phyloP scores from a whole-genome alignment of 2,888 invertebrate genomes.

The Parascotia fuliginaria region DNA sequence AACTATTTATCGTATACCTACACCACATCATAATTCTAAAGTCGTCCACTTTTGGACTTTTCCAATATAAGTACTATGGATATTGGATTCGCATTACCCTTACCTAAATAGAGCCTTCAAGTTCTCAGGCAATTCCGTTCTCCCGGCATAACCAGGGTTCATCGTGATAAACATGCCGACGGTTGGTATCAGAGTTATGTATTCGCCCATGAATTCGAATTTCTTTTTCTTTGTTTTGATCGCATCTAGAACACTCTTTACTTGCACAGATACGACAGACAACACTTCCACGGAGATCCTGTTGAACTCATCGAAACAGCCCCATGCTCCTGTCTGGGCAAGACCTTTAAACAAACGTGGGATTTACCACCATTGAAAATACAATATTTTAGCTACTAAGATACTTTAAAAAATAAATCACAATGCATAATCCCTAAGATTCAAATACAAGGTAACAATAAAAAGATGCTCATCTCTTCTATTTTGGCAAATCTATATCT shows the following conservation, averaged over 20 bases:
- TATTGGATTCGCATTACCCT: no score
- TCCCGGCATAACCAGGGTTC: slow-evolving; percentile 98
- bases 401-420: no score
- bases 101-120: slow-evolving; percentile 88
- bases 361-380: no score
- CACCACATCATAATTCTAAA: no score
- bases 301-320: slow-evolving; percentile 98
- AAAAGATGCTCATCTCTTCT: no score
- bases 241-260: slow-evolving; percentile 94
- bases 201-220: slow-evolving; percentile 95
- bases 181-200: slow-evolving; percentile 90
- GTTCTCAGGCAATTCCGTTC: slow-evolving; percentile 95
- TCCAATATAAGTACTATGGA: no score
- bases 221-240: slow-evolving; percentile 92
- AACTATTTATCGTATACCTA: no score
- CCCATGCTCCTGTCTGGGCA: slow-evolving; percentile 98
- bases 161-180: slow-evolving; percentile 98
- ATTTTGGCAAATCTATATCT: no score
- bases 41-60: no score
- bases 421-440: no score
- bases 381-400: no score
- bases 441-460: no score
- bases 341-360: slow-evolving; percentile 80
- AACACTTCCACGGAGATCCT: slow-evolving; percentile 97
- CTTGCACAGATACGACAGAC: slow-evolving; percentile 98